These are phyloP conservation scores for Sebastolobus altivelis DNA, from an alignment of 2,797 vertebrate genomes.

Conservation along the genomic window DNA sequence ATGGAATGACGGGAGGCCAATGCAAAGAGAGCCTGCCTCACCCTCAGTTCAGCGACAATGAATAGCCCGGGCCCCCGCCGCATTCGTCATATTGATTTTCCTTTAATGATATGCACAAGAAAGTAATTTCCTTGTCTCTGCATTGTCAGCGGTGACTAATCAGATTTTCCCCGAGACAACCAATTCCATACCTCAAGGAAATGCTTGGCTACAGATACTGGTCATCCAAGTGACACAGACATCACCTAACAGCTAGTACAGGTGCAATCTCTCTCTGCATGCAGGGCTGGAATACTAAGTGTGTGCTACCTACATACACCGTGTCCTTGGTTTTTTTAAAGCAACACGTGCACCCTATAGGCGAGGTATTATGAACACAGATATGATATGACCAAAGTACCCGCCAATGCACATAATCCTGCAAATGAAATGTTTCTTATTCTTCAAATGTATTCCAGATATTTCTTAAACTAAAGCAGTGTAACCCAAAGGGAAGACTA, in stretches of 20 bases:
- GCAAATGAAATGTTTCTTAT: neutral
- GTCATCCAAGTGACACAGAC: constrained; percentile 79
- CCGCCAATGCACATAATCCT: neutral
- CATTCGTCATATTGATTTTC: constrained; percentile 91
- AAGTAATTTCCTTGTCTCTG: constrained; percentile 90
- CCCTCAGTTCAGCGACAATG: constrained; percentile 83
- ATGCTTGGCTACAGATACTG: constrained; percentile 85
- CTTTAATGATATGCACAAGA: constrained; percentile 92
- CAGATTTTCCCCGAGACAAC: constrained; percentile 82
- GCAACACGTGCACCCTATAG: neutral
- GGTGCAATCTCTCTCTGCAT: constrained; percentile 74
- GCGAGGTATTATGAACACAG: neutral
- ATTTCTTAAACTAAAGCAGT: constrained; percentile 30
- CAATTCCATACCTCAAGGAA: constrained; percentile 86
- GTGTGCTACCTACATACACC: constrained; percentile 27
- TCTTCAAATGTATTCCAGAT: constrained; percentile 23
- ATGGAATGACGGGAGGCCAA: constrained; percentile 70
- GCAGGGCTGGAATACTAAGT: constrained; percentile 76
- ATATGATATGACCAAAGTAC: neutral
- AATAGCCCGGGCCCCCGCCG: constrained; percentile 82
- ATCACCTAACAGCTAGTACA: constrained; percentile 74
- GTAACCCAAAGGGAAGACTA: neutral
- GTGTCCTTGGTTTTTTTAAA: constrained; percentile 64
- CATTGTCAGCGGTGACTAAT: constrained; percentile 91
- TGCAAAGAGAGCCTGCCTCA: constrained; percentile 62